These are phyloP conservation scores for Macrostomum lignano DNA, from an alignment of 1,140 invertebrate species.

Conservation along the genomic window DNA sequence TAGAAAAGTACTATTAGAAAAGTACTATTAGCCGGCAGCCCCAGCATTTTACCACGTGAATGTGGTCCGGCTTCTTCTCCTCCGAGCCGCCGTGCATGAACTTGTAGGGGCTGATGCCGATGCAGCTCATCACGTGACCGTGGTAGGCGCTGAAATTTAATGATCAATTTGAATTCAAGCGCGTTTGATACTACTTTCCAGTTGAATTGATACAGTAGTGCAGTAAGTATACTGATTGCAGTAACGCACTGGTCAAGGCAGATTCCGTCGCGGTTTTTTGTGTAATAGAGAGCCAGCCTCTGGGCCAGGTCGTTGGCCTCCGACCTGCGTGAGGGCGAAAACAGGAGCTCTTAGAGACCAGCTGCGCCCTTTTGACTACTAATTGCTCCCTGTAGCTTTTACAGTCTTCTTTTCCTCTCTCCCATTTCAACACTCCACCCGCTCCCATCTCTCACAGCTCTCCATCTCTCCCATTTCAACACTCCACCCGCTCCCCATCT, in stretches of 20 bases:
- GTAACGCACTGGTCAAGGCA: slow-evolving; percentile 85
- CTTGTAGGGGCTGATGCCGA: slow-evolving; percentile 90
- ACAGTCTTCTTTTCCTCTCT: too few species aligned
- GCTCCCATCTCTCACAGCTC: too few species aligned
- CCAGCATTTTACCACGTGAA: slow-evolving; percentile 51
- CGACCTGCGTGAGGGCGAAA: too few species aligned
- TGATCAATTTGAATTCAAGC: neutral
- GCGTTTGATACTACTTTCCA: neutral
- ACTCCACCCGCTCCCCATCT: too few species aligned
- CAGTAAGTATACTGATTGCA: too few species aligned
- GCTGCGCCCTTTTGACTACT: too few species aligned
- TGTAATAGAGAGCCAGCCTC: slow-evolving; percentile 56
- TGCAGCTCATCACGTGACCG: slow-evolving; percentile 67
- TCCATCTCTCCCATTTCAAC: too few species aligned
- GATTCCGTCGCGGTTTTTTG: slow-evolving; percentile 57
- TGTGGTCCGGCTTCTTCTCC: slow-evolving; percentile 47
- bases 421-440: too few species aligned
- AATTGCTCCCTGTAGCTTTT: too few species aligned
- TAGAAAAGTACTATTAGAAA: too few species aligned
- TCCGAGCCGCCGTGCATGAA: slow-evolving; percentile 49
- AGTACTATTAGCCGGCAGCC: slow-evolving; percentile 3
- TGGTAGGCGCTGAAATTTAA: slow-evolving; percentile 69
- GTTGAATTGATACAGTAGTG: slow-evolving; percentile 21
- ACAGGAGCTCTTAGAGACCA: too few species aligned
- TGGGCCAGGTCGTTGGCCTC: slow-evolving; percentile 92